These are phyloP conservation scores for Iselma pallidipennis DNA, from an alignment of 2,888 invertebrate genomes.

Conservation along the genomic window DNA sequence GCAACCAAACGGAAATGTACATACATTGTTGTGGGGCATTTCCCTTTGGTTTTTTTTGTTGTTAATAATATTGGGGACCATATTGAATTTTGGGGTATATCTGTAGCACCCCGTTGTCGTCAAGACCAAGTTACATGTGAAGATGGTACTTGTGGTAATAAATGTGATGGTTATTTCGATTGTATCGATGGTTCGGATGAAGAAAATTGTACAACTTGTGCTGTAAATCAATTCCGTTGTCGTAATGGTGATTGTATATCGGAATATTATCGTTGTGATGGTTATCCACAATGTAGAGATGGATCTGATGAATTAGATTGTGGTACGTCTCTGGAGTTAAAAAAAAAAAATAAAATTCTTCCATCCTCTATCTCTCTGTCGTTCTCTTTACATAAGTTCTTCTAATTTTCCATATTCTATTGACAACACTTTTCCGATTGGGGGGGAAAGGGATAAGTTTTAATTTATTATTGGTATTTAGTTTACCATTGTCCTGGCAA, in stretches of 20 bases:
- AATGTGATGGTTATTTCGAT: slow-evolving; percentile 65
- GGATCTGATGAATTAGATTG: slow-evolving; percentile 67
- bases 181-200: slow-evolving; percentile 71
- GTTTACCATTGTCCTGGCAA: slow-evolving; percentile 35
- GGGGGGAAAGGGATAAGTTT: not conserved
- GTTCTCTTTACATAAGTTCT: not conserved
- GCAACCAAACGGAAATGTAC: not conserved
- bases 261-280: slow-evolving; percentile 65
- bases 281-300: slow-evolving; percentile 63
- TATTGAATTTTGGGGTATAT: not conserved
- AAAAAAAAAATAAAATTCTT: not conserved
- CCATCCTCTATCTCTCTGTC: not conserved
- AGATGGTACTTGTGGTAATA: slow-evolving; percentile 56
- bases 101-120: slow-evolving; percentile 47
- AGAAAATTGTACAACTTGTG: slow-evolving; percentile 29
- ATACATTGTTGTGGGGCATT: too few relatives aligned
- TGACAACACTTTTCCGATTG: not conserved
- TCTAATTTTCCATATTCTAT: not conserved
- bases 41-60: slow-evolving; percentile 1
- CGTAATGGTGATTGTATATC: slow-evolving; percentile 63
- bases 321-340: slow-evolving; percentile 50
- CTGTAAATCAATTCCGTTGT: slow-evolving; percentile 58
- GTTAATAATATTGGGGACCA: slow-evolving; percentile 2
- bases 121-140: slow-evolving; percentile 60
- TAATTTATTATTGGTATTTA: slow-evolving; percentile 19